phyloP scores from a whole-genome alignment of 2,888 invertebrate species.

The Cylindroiulus punctatus region DNA sequence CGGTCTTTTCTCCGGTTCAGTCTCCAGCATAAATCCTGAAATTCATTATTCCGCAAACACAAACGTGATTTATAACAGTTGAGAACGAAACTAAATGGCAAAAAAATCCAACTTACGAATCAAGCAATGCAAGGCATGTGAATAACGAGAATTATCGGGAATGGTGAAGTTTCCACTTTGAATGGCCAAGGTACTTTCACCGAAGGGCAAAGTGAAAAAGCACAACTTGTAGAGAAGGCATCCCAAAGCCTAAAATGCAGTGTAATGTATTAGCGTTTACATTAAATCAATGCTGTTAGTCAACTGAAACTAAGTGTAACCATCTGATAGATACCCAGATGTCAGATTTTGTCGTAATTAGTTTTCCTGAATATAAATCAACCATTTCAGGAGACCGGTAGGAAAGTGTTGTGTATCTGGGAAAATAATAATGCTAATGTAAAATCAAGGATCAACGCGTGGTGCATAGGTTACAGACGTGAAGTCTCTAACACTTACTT shows the following conservation, averaged over 20 bases:
- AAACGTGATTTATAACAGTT: not conserved
- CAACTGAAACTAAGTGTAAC: not conserved
- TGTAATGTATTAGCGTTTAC: not conserved
- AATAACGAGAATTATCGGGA: slow-evolving; percentile 82
- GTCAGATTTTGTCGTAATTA: slow-evolving; percentile 86
- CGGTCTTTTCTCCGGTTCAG: slow-evolving; percentile 82
- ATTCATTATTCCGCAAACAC: not conserved
- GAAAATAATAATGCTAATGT: not conserved
- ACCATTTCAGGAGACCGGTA: slow-evolving; percentile 94
- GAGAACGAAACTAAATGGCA: not conserved
- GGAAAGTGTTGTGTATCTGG: slow-evolving; percentile 83
- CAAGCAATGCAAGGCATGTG: slow-evolving; percentile 76
- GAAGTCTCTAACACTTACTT: slow-evolving; percentile 64
- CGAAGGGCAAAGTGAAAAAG: slow-evolving; percentile 89
- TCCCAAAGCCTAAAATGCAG: slow-evolving; percentile 83
- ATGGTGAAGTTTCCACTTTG: slow-evolving; percentile 87
- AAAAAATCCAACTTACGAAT: slow-evolving; percentile 72
- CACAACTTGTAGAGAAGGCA: slow-evolving; percentile 89
- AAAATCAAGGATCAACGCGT: not conserved
- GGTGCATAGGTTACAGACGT: not conserved
- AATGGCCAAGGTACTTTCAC: slow-evolving; percentile 91
- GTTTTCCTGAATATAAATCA: slow-evolving; percentile 83
- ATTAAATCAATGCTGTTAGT: not conserved
- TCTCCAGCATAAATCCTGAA: slow-evolving; percentile 82
- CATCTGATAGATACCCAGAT: slow-evolving; percentile 75